These are phyloP conservation scores for Stenolophus ochropezus DNA, from an alignment of 2,888 invertebrate species.

Conservation along the genomic window DNA sequence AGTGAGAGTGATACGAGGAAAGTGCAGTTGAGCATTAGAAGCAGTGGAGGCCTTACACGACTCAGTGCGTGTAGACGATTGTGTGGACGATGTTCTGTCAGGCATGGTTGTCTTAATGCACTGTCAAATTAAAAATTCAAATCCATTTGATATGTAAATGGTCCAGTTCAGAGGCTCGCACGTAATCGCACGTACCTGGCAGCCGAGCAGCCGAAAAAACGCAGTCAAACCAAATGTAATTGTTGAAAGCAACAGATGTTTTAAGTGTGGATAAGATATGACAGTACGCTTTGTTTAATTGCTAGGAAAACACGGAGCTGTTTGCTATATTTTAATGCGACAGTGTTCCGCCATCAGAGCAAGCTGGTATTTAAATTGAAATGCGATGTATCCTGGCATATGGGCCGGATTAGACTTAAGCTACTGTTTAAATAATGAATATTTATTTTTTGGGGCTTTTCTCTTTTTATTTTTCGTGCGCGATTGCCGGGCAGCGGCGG, in stretches of 20 bases:
- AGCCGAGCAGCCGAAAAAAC: constrained; percentile 17
- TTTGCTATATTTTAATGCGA: constrained; percentile 68
- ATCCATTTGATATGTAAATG: constrained; percentile 62
- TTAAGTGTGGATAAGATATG: constrained; percentile 69
- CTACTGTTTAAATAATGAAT: constrained; percentile 69
- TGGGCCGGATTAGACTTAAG: constrained; percentile 66
- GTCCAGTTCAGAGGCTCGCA: neutral
- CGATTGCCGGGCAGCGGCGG: constrained; percentile 63
- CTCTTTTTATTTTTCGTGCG: constrained; percentile 51
- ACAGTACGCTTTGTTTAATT: constrained; percentile 69
- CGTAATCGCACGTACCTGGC: constrained; percentile 27
- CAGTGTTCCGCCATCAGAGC: constrained; percentile 66
- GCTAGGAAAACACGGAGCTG: constrained; percentile 69
- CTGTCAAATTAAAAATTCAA: constrained; percentile 61
- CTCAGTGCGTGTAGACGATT: neutral
- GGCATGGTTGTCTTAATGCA: constrained; percentile 51
- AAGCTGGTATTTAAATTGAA: constrained; percentile 67
- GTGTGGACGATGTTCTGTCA: constrained; percentile 8
- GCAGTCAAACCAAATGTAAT: constrained; percentile 57
- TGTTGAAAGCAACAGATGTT: constrained; percentile 68
- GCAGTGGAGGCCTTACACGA: neutral
- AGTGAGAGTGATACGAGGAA: neutral
- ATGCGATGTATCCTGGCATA: constrained; percentile 67
- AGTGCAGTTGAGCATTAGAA: neutral
- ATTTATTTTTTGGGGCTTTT: constrained; percentile 66